Conservation (phyloP, 1,140 invertebrate genomes). For the Drosophila ficusphila region DNA sequence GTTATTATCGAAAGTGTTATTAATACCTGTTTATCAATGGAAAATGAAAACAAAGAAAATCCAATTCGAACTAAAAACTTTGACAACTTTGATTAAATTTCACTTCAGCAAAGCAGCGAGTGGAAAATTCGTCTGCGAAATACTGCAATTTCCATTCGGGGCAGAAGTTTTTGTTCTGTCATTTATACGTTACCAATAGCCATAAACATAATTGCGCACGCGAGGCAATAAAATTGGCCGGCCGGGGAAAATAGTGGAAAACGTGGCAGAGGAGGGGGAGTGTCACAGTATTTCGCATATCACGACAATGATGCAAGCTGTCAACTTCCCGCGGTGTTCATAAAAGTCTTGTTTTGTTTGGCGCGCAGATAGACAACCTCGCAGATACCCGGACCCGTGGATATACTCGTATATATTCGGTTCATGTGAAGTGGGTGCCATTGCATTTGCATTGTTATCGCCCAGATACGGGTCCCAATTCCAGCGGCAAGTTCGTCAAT, state of each 20-base stretch:
- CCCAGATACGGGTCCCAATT: slow-evolving; percentile 70
- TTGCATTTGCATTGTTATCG: slow-evolving; percentile 80
- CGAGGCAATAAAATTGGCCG: slow-evolving; percentile 74
- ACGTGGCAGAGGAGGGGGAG: not conserved
- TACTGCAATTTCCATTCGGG: not conserved
- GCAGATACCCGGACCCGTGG: not conserved
- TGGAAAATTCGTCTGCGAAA: not conserved
- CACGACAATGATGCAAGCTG: slow-evolving; percentile 79
- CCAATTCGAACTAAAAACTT: not conserved
- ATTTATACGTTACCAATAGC: slow-evolving; percentile 62
- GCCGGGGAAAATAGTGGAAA: slow-evolving; percentile 11
- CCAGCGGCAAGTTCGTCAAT: slow-evolving; percentile 38
- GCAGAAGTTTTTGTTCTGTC: slow-evolving; percentile 24
- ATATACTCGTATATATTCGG: too few relatives aligned
- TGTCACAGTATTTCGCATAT: slow-evolving; percentile 66
- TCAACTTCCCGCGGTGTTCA: slow-evolving; percentile 82
- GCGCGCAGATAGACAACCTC: slow-evolving; percentile 9
- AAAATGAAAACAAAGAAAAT: not conserved
- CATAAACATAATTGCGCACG: slow-evolving; percentile 77
- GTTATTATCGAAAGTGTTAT: too few relatives aligned
- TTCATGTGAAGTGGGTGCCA: slow-evolving; percentile 29
- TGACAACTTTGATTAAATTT: slow-evolving; percentile 6
- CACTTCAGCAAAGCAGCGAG: not conserved
- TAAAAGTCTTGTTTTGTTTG: slow-evolving; percentile 81
- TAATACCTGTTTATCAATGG: too few relatives aligned